Conservation (phyloP, 1,140 invertebrate genomes). For the Drosophila bocki region DNA sequence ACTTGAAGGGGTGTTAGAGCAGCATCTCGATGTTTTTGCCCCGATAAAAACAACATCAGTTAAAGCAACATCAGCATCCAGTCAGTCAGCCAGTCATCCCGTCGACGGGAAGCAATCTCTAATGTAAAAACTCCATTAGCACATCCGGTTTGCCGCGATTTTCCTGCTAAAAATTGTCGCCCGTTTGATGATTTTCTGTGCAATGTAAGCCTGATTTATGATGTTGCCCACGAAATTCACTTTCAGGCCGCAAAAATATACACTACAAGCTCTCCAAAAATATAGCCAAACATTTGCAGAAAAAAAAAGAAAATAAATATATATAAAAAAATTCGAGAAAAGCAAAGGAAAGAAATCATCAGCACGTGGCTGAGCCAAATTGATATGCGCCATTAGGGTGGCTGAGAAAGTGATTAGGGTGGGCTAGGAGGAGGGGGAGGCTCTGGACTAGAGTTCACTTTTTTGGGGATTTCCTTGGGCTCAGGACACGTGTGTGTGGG, state of each 20-base stretch:
- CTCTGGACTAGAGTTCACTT: slow-evolving; percentile 29
- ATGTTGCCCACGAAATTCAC: slow-evolving; percentile 59
- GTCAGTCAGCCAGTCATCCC: slow-evolving; percentile 11
- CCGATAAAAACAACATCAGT: slow-evolving; percentile 58
- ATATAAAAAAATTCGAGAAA: slow-evolving; percentile 23
- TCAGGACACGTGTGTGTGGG: slow-evolving; percentile 18
- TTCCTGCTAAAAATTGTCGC: slow-evolving; percentile 63
- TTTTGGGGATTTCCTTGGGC: slow-evolving; percentile 27
- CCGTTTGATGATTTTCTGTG: slow-evolving; percentile 77
- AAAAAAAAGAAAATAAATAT: slow-evolving; percentile 49
- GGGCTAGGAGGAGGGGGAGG: neutral
- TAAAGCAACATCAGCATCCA: slow-evolving; percentile 24
- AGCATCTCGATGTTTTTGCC: slow-evolving; percentile 66
- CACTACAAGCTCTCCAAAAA: slow-evolving; percentile 64
- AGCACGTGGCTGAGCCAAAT: slow-evolving; percentile 76
- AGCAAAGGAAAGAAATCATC: slow-evolving; percentile 54
- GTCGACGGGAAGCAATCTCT: slow-evolving; percentile 63
- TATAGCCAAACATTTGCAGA: slow-evolving; percentile 46
- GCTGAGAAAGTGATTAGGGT: slow-evolving; percentile 56
- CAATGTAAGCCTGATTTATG: slow-evolving; percentile 85
- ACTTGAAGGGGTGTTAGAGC: slow-evolving; percentile 80
- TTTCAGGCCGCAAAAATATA: slow-evolving; percentile 54
- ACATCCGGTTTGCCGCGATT: slow-evolving; percentile 53
- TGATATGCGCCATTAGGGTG: slow-evolving; percentile 84
- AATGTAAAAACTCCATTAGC: slow-evolving; percentile 81